Conservation (phyloP, 2,113 vertebrate genomes). For the Aix galericulata region DNA sequence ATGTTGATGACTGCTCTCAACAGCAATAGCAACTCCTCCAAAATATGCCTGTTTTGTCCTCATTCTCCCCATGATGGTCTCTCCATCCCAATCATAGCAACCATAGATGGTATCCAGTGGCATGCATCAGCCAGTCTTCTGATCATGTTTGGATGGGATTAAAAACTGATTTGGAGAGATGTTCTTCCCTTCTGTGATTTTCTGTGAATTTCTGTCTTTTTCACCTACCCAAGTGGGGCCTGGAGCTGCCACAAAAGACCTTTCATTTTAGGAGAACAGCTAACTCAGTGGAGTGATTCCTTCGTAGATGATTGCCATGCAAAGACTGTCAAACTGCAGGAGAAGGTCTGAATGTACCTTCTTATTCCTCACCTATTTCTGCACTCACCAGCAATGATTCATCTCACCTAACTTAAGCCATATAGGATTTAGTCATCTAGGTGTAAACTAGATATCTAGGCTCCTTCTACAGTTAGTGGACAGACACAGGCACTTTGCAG, state of each 20-base stretch:
- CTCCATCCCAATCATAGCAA: not conserved
- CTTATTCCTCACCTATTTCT: not conserved
- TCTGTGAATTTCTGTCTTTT: not conserved
- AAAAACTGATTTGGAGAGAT: not conserved
- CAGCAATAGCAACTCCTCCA: not conserved
- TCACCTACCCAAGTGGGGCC: rapidly evolving
- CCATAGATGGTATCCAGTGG: not conserved
- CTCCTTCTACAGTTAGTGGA: not conserved
- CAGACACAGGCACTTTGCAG: not conserved
- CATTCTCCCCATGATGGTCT: not conserved
- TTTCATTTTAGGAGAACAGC: not conserved
- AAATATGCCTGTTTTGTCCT: not conserved
- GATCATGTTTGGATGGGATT: not conserved
- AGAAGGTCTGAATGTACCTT: not conserved
- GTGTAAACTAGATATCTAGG: not conserved
- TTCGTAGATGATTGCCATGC: not conserved
- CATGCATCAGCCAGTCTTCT: not conserved
- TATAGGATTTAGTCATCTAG: not conserved
- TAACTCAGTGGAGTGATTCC: rapidly evolving
- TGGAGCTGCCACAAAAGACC: not conserved
- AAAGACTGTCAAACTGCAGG: not conserved
- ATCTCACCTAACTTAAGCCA: not conserved
- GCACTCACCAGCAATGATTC: not conserved
- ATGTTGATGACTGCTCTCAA: rapidly evolving
- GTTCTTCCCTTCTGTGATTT: not conserved